Evolutionary conservation across 1,140 invertebrate genomes (phyloP), one percentile per base, ranked within the genome.

Genomic region (Potamilus streckersoni): DNA sequence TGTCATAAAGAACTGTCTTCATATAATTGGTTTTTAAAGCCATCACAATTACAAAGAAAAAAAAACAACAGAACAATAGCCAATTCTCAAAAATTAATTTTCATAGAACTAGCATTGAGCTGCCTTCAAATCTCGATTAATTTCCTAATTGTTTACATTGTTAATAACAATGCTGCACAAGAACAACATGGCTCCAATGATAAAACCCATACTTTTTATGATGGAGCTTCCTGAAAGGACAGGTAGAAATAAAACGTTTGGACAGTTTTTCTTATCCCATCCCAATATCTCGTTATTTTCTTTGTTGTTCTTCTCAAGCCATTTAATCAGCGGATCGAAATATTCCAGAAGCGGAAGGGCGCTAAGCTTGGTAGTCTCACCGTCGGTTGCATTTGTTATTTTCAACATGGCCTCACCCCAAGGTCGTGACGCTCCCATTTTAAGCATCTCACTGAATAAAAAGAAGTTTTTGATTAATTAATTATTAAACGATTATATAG

Each of bases 321-420:
- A 74, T n/a, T 68, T n/a, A 65, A 69, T 23, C 14, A 73, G 20
- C 2, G 73, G 73, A 59, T 65, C 58, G 49, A 75, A 75, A 60
- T 70, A 75, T 5, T 58, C 61, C 15, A 75, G 58, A 6, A 75
- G 5, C 3, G 73, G 59, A 27, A 23, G 3, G 12, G 73, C 73
- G 27, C 60, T 63, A 12, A 75, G 59, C 58, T 65, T 75, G n/a
- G 23, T 49, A 8, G 66, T 75, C n/a, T 64, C 49, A 64, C 66
- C 73, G 31, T 13, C 1, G 12, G 73, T 75, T 5, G 61, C 68
- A 17, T 38, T 27, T 64, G 73, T 75, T 5, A 75, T 49, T 70
- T 17, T 75, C 8, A 63, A 57, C 61, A 75, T 56, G 17, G 73
- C 73, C 49, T 75, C 66, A 19, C 73, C 67, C 73, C 73, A 72